Base-by-base conservation (phyloP, 2,797 vertebrate genomes). In the Allobates femoralis region DNA sequence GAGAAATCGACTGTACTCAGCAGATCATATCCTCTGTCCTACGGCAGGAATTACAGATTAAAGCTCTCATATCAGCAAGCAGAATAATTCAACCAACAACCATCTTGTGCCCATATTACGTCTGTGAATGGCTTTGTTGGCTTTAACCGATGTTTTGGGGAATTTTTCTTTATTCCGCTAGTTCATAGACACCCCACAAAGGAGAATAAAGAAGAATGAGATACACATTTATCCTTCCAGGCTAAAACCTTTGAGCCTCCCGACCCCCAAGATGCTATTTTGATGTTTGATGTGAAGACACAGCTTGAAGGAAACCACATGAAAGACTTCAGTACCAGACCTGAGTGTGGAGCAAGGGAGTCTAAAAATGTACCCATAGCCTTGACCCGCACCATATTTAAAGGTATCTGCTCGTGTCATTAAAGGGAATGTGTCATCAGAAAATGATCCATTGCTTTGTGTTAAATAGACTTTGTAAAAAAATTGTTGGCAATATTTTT, bases 221-320 rank as follows among this genome's bases (percentile, higher is more conserved):
- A 66, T 75, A 64, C 78, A 46, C 66, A 37, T 84, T 86, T 87
- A 84, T 87, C 76, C 76, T 79, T 67, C 37, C 34, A 79, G 53
- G 53, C 53, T 66, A 46, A 46, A 46, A 46, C 41, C 41, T 46
- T 53, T 53, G 10, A 82, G 66, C 81, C 75, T 71, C 51, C 66
- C 50, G 81, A 66, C 81, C 66, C 66, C 46, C 46, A n/a, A 79
- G 81, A 87, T 84, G 71, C 56, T 79, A 83, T 83, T 87, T 79
- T 84, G 56, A 67, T 66, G 75, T 84, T 87, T 87, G 75, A 87
- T 84, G 76, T 84, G 55, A 84, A 87, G 76, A 84, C 74, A 56
- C 81, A 80, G 81, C 76, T 87, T 87, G 81, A 56, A 84, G 66
- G 55, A 80, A 87, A 79, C 86, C 81, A 87, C 81, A 87, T 84